Conservation (phyloP, 2,888 invertebrate genomes). For the Scelioninae gen. 2 region DNA sequence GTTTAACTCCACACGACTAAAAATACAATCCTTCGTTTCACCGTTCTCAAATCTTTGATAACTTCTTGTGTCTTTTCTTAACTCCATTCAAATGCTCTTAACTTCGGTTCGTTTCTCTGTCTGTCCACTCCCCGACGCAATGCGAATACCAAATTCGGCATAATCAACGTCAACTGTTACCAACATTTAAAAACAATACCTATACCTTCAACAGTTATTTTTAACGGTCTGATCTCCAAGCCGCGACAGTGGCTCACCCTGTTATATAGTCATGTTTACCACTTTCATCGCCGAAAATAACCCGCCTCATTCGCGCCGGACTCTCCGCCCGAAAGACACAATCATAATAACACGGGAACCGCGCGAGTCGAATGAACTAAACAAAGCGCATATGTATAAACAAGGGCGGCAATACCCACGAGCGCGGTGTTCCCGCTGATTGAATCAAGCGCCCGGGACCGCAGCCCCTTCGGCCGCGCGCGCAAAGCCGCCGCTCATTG, state of each 20-base stretch:
- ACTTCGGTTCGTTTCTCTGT: too few relatives aligned
- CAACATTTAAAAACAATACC: too few relatives aligned
- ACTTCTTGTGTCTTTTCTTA: too few relatives aligned
- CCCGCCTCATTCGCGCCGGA: conserved; percentile 3
- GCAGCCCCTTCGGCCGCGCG: too few relatives aligned
- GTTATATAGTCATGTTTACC: conserved; percentile 12
- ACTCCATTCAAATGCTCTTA: too few relatives aligned
- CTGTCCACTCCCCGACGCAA: too few relatives aligned
- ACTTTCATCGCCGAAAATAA: conserved; percentile 27
- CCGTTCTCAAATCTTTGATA: too few relatives aligned
- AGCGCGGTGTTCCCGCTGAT: neutral
- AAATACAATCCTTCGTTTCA: too few relatives aligned
- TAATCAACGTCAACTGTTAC: too few relatives aligned
- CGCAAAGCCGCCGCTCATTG: conserved; percentile 15
- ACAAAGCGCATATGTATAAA: neutral
- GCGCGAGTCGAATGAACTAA: neutral
- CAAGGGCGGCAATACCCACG: neutral
- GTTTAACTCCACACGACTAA: too few relatives aligned
- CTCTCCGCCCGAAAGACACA: conserved; percentile 2
- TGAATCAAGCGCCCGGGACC: conserved; percentile 3
- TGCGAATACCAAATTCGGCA: too few relatives aligned
- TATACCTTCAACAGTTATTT: neutral
- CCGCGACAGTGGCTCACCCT: too few relatives aligned
- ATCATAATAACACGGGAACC: neutral
- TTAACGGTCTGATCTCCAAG: conserved; percentile 19